Evolutionary conservation across 2,888 invertebrate species (phyloP), one percentile per base, ranked within the genome.

Genomic region (Euphydryas editha): DNA sequence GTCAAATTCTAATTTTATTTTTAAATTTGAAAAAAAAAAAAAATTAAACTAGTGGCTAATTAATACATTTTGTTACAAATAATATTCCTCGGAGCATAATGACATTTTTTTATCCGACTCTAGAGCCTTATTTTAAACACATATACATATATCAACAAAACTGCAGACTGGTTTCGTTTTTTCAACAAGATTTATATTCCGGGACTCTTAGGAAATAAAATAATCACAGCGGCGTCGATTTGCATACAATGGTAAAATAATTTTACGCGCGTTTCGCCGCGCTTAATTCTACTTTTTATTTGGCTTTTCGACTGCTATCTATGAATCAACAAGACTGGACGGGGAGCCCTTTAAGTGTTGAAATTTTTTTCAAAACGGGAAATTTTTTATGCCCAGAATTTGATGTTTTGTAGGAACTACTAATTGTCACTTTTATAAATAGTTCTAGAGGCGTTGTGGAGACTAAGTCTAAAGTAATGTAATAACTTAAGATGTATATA

Each of bases 221-320:
- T 92, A 92, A 92, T 92, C 92, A 92, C 91, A 80, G 85, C 87
- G 79, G 83, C 84, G 82, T 85, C 77, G 86, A 92, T 92, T 92
- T 92, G 92, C 92, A 92, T 92, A 92, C 92, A 92, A 92, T 92
- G 92, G 92, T 90, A 92, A 92, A 92, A 92, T 92, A 92, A 92
- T 92, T 92, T 92, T 92, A 92, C 92, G 92, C 92, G 92, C 89
- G 91, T 92, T 91, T 90, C 89, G 88, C 87, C 87, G 90, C 88
- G 90, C 83, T 92, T 91, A 90, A 90, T 90, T 92, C 84, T 91
- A 88, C 89, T 91, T 92, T 92, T 92, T 92, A 89, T 92, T 88
- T 85, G 85, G 85, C 83, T 86, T 90, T 89, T 86, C 84, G 86
- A 85, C 85, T 84, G 88, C 88, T 92, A 92, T 92, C 92, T 92